phyloP scores from a whole-genome alignment of 1,140 invertebrate species.

The Vollenhovia emeryi region DNA sequence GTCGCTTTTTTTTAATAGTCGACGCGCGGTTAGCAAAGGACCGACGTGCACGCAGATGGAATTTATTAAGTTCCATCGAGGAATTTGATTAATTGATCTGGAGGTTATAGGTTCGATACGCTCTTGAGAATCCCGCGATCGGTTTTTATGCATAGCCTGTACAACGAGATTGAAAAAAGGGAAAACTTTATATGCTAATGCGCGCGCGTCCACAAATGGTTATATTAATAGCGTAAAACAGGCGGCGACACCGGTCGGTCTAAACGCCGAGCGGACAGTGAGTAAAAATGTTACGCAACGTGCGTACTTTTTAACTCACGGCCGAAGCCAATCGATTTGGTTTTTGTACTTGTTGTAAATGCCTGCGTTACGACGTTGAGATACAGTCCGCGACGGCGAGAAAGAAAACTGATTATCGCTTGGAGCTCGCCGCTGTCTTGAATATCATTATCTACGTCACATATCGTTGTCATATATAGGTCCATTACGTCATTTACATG shows the following conservation, averaged over 20 bases:
- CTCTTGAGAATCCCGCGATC: slow-evolving; percentile 63
- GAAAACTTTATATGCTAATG: slow-evolving; percentile 52
- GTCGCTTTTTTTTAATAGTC: slow-evolving; percentile 56
- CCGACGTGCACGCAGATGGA: slow-evolving; percentile 44
- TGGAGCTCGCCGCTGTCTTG: slow-evolving; percentile 5
- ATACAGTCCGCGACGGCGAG: slow-evolving; percentile 14
- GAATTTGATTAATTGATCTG: slow-evolving; percentile 69
- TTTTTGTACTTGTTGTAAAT: slow-evolving; percentile 54
- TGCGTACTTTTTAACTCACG: slow-evolving; percentile 53
- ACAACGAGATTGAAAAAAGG: slow-evolving; percentile 21
- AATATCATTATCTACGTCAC: slow-evolving; percentile 41
- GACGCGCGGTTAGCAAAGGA: slow-evolving; percentile 28
- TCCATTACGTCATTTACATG: slow-evolving; percentile 24
- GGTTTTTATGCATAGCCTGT: slow-evolving; percentile 58
- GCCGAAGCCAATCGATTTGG: slow-evolving; percentile 65
- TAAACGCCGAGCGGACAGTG: slow-evolving; percentile 18
- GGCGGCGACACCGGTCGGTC: slow-evolving; percentile 26
- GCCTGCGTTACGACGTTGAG: slow-evolving; percentile 52
- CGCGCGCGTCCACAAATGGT: slow-evolving; percentile 62
- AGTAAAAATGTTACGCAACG: slow-evolving; percentile 60
- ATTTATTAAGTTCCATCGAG: slow-evolving; percentile 50
- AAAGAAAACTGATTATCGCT: slow-evolving; percentile 47
- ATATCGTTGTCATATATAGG: slow-evolving; percentile 31
- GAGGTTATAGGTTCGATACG: slow-evolving; percentile 66
- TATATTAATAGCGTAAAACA: slow-evolving; percentile 63